Evolutionary conservation across 2,888 invertebrate genomes (phyloP).

Genomic region (Ophion costatus): DNA sequence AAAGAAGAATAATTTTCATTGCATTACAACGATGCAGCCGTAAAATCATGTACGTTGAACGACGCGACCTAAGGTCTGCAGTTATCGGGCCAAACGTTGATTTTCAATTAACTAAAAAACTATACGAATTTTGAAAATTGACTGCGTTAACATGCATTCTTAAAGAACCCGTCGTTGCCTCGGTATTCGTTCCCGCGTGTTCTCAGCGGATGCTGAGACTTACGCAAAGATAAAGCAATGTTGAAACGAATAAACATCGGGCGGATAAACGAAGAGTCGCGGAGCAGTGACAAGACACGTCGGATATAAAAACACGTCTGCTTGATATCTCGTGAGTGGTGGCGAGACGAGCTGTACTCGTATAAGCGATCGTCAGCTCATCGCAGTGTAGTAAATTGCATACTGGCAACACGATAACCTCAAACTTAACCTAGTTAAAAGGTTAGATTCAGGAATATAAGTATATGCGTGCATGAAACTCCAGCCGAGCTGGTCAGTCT

Average conservation of each 20-base stretch:
- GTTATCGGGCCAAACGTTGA: no score
- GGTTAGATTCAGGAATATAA: slow-evolving; percentile 36
- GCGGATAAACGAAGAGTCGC: neutral
- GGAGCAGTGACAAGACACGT: neutral
- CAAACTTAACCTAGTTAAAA: slow-evolving; percentile 60
- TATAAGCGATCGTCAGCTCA: slow-evolving; percentile 14
- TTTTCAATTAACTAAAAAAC: no score
- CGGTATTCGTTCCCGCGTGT: neutral
- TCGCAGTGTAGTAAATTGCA: slow-evolving; percentile 13
- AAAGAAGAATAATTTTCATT: no score
- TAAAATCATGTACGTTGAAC: no score
- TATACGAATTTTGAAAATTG: no score
- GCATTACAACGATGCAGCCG: no score
- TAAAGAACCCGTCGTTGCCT: neutral
- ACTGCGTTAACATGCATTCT: neutral
- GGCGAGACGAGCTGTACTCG: slow-evolving; percentile 6
- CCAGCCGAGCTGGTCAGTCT: slow-evolving; percentile 35
- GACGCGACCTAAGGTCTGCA: no score
- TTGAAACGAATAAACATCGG: neutral
- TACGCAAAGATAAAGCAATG: neutral
- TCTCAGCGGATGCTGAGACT: neutral
- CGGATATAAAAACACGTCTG: neutral
- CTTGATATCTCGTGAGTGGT: neutral
- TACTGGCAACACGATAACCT: slow-evolving; percentile 52
- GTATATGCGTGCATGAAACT: slow-evolving; percentile 8